These are phyloP conservation scores for Ichneumon xanthorius DNA, from an alignment of 2,888 invertebrate species.

Conservation along the genomic window DNA sequence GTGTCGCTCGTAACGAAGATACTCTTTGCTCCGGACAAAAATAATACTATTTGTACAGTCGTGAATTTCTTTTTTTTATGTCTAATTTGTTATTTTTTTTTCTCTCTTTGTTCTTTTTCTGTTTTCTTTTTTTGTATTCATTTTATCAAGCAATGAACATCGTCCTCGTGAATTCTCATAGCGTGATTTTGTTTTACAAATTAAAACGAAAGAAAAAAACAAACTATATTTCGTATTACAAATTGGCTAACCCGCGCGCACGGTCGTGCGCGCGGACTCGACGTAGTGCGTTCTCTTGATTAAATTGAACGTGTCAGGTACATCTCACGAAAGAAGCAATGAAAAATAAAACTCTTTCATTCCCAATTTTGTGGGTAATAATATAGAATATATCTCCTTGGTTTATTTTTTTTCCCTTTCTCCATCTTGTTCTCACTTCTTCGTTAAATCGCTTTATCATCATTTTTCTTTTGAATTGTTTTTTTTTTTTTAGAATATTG, in stretches of 20 bases:
- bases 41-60: constrained; percentile 15
- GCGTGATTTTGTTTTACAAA: constrained; percentile 34
- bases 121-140: neutral
- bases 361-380: constrained; percentile 44
- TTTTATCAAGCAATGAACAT: constrained; percentile 9
- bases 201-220: neutral
- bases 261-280: constrained; percentile 33
- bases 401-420: constrained; percentile 33
- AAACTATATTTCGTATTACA: constrained; percentile 18
- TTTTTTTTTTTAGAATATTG: constrained; percentile 72
- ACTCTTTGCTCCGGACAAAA: constrained; percentile 5
- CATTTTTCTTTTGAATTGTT: neutral
- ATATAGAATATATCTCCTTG: constrained; percentile 49
- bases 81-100: neutral
- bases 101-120: neutral
- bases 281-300: constrained; percentile 37
- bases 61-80: neutral
- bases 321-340: constrained; percentile 66
- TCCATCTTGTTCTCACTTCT: constrained; percentile 28
- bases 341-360: constrained; percentile 64
- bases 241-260: constrained; percentile 19
- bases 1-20: constrained; percentile 2
- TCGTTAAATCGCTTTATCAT: constrained; percentile 35
- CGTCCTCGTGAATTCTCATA: constrained; percentile 15
- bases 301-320: constrained; percentile 57